Base-by-base conservation (phyloP, 1,140 invertebrate species). In the Bradysia coprophila region DNA sequence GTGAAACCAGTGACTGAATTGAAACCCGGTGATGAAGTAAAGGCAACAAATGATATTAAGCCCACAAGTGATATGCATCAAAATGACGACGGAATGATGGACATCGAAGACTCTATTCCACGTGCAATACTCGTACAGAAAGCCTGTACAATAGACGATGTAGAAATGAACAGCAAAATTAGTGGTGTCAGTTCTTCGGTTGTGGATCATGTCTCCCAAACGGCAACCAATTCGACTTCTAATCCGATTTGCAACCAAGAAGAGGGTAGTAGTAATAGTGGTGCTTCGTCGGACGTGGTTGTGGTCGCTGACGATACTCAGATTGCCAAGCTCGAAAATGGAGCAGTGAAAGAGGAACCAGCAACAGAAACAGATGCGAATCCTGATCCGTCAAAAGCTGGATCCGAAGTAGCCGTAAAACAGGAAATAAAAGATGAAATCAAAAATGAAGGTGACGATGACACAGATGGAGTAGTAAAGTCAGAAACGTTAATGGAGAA, bases 71-170 rank as follows among this genome's bases (percentile, higher is more conserved):
- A 41, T 22, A 28, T 24, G n/a, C 11, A 10, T 24, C 33, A 43
- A 10, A 10, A 19, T 22, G 33, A 43, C 23, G 21, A n/a, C 9
- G 42, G 19, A 8, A 38, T 38, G 36, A 5, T 38, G 16, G 36
- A 67, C 41, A 67, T 67, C 11, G 65, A 67, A 52, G 64, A 67
- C 48, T 67, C 65, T 2, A 67, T 67, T 8, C 65, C 65, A 0
- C 65, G 63, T 0, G 65, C 65, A 0, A 66, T 67, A 41, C 46
- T 67, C 4, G 65, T 67, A 0, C 64, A 67, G 45, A 66, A 67
- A 48, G 41, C 20, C 21, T 36, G 37, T 20, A 18, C 18, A 38
- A 38, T 5, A 10, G 40, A 45, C 9, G n/a, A 40, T 37, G 43
- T 24, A 16, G 43, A 44, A 10, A 40, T 40, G 2, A 44, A 44